Evolutionary conservation across 2,797 vertebrate genomes (phyloP).

Genomic region (Corythornis leucogaster): DNA sequence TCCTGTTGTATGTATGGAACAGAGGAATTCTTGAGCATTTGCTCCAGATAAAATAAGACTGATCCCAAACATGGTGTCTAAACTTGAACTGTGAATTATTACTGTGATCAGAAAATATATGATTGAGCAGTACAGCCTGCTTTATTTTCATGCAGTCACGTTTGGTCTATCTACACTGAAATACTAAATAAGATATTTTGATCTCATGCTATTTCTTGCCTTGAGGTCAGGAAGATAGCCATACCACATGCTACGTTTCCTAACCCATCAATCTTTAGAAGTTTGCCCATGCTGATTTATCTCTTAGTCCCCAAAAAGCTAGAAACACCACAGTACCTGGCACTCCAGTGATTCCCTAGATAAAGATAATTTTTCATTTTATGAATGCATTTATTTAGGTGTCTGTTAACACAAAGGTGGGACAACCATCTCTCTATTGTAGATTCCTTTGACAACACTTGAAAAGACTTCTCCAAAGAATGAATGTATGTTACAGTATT

Average conservation of each 20-base stretch:
- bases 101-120: background rate
- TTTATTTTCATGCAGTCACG: conserved; percentile 10
- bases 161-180: conserved; percentile 16
- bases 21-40: background rate
- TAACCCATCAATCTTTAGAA: conserved; percentile 48
- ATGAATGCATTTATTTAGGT: conserved; percentile 11
- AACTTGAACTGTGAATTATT: conserved; percentile 3
- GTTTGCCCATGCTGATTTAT: conserved; percentile 23
- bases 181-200: conserved; percentile 7
- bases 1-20: background rate
- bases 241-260: conserved; percentile 44
- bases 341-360: background rate
- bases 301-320: background rate
- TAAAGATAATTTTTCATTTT: conserved; percentile 14
- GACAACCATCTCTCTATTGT: background rate
- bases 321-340: background rate
- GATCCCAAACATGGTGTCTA: background rate
- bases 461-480: conserved; percentile 23
- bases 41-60: conserved; percentile 22
- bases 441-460: background rate
- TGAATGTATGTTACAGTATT: background rate
- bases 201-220: conserved; percentile 37
- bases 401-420: background rate
- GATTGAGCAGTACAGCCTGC: background rate
- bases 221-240: conserved; percentile 31